Percentiles rank a stretch among this genome's conserved stretches.
phyloP scores from a whole-genome alignment of 2,797 vertebrate genomes.

The Xerus rutilus region DNA sequence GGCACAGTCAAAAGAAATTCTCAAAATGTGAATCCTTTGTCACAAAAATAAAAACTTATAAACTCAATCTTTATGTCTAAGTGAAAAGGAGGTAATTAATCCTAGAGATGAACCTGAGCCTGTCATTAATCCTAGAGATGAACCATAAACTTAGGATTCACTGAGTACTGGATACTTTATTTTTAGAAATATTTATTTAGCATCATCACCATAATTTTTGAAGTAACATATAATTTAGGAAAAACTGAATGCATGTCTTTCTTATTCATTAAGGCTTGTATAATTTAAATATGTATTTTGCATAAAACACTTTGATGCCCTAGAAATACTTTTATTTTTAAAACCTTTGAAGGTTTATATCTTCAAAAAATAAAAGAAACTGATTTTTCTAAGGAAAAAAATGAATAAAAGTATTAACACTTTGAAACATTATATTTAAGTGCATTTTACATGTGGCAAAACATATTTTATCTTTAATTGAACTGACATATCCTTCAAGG shows the following conservation, averaged over 20 bases:
- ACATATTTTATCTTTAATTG: conserved; percentile 62
- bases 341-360: conserved; percentile 47
- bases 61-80: conserved; percentile 62
- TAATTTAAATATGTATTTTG: conserved; percentile 69
- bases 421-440: conserved; percentile 43
- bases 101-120: conserved; percentile 32
- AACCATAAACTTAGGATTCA: conserved; percentile 24
- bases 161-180: conserved; percentile 52
- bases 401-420: conserved; percentile 51
- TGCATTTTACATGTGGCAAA: conserved; percentile 58
- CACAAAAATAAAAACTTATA: conserved; percentile 68
- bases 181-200: conserved; percentile 66
- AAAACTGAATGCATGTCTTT: conserved; percentile 63
- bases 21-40: conserved; percentile 50
- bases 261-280: conserved; percentile 64
- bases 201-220: conserved; percentile 50
- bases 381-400: conserved; percentile 32
- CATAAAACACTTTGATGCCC: conserved; percentile 32
- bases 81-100: conserved; percentile 64
- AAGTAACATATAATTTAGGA: conserved; percentile 69
- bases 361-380: conserved; percentile 17
- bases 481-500: conserved; percentile 25
- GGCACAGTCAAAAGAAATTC: conserved; percentile 57
- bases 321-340: conserved; percentile 66
- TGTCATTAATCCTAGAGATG: conserved; percentile 59